phyloP scores from a whole-genome alignment of 2,113 vertebrate genomes.

The Rostratula benghalensis region DNA sequence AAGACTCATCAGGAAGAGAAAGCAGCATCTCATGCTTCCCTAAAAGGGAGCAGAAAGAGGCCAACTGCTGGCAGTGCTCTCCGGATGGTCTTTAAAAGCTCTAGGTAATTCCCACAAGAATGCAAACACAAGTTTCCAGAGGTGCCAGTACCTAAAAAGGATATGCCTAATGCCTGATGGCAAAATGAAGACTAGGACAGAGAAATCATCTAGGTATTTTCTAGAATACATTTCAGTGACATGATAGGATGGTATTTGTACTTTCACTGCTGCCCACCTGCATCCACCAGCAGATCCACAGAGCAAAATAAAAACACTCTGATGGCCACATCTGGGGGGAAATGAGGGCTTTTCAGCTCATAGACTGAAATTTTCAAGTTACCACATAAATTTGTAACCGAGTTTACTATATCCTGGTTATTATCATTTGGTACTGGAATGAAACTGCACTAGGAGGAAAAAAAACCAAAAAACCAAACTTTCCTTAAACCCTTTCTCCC shows the following conservation, averaged over 20 bases:
- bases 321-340: not conserved
- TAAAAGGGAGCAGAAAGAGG: not conserved
- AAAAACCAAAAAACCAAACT: too few relatives aligned
- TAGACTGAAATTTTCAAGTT: not conserved
- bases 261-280: not conserved
- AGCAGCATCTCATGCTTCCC: not conserved
- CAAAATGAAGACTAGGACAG: not conserved
- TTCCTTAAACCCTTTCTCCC: not conserved
- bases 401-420: not conserved
- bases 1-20: not conserved
- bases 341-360: not conserved
- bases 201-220: not conserved
- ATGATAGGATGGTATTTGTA: not conserved
- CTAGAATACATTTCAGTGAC: not conserved
- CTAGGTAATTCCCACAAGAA: not conserved
- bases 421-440: not conserved
- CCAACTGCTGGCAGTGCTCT: not conserved
- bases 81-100: not conserved
- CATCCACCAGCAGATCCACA: not conserved
- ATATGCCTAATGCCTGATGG: not conserved
- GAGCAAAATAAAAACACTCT: not conserved
- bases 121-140: not conserved
- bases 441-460: not conserved
- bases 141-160: not conserved
- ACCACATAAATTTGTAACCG: not conserved